Conservation (phyloP, 1,140 invertebrate genomes). For the Bicyclus anynana region DNA sequence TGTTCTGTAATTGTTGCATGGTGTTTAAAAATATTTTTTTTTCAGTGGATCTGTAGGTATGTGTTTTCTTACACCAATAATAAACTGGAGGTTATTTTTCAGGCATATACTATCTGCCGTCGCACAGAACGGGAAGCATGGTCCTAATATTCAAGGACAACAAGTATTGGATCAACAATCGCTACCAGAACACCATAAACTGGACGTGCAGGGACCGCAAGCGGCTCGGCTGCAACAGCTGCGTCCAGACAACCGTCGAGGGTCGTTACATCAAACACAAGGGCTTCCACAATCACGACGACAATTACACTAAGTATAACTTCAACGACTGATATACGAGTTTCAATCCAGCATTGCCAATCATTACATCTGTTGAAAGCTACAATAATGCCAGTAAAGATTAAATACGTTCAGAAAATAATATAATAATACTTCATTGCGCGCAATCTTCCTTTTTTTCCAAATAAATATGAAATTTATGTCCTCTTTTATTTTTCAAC, state of each 20-base stretch:
- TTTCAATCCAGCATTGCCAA: conserved; percentile 24
- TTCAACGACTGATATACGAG: conserved; percentile 59
- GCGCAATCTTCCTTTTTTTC: not conserved
- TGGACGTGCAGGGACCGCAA: conserved; percentile 70
- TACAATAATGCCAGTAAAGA: conserved; percentile 3
- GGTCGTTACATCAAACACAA: conserved; percentile 66
- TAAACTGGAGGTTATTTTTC: conserved; percentile 38
- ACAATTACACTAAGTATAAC: conserved; percentile 71
- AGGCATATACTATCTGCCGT: conserved; percentile 69
- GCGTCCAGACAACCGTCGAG: conserved; percentile 63
- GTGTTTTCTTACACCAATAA: conserved; percentile 13
- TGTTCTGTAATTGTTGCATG: no score
- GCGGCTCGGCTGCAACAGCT: conserved; percentile 62
- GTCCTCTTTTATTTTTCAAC: no score
- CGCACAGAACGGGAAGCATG: conserved; percentile 65
- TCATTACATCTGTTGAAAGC: conserved; percentile 40
- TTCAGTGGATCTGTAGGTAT: not conserved
- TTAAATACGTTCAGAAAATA: not conserved
- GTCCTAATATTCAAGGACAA: conserved; percentile 71
- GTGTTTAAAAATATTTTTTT: not conserved
- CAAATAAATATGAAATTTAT: no score
- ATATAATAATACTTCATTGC: not conserved
- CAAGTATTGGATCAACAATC: conserved; percentile 72
- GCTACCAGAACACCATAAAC: conserved; percentile 71
- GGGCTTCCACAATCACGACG: conserved; percentile 62